Evolutionary conservation across 2,888 invertebrate species (phyloP).

Genomic region (Pammene fasciana): DNA sequence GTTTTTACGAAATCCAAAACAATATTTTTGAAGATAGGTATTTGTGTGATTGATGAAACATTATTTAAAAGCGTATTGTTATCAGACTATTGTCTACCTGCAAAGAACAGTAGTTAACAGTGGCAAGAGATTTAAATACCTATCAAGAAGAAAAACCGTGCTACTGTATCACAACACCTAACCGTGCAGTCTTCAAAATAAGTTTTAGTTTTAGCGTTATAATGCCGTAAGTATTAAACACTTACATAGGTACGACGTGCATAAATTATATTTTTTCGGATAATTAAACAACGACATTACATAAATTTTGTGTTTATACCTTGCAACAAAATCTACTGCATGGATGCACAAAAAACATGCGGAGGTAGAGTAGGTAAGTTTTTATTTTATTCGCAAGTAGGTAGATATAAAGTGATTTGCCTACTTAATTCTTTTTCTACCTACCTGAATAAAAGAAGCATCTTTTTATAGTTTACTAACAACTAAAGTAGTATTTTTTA

Average conservation of each 20-base stretch:
- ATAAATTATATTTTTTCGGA: background rate
- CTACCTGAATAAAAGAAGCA: background rate
- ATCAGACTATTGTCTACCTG: background rate
- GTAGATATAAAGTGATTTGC: too few species aligned
- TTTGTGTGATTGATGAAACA: background rate
- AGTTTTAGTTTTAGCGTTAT: background rate
- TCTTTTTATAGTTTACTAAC: too few species aligned
- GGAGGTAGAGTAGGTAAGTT: too few species aligned
- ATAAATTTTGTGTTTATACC: background rate
- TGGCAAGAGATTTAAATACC: background rate
- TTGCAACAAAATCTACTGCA: background rate
- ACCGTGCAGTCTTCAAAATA: background rate
- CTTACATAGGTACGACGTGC: background rate
- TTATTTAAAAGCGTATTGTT: background rate
- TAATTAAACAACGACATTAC: too few species aligned
- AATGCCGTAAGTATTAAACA: conserved; percentile 20
- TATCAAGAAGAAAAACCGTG: conserved; percentile 1
- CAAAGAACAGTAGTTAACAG: background rate
- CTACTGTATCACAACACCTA: conserved; percentile 15
- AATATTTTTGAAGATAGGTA: conserved; percentile 7
- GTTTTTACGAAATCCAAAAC: conserved; percentile 25
- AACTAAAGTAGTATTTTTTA: too few species aligned
- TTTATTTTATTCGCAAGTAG: too few species aligned
- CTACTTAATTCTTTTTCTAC: background rate
- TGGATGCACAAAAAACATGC: too few species aligned